These are phyloP conservation scores for Otolemur garnettii DNA, from an alignment of 2,113 vertebrate genomes.

Conservation along the genomic window DNA sequence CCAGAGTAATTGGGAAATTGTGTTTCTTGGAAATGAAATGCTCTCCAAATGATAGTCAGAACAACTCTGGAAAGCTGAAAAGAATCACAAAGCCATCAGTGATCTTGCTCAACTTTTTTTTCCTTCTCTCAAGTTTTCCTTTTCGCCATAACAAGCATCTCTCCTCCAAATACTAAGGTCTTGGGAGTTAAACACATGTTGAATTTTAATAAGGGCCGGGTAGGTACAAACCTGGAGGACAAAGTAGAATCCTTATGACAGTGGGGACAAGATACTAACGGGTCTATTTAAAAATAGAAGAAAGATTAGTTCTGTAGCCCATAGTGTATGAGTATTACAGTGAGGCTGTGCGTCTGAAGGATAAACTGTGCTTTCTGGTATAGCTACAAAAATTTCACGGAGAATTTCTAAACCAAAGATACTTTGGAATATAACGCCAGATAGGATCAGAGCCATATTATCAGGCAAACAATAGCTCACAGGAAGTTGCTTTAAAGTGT, in stretches of 20 bases:
- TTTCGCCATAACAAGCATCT: conserved; percentile 44
- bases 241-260: neutral
- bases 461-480: conserved; percentile 2
- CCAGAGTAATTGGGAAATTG: conserved; percentile 36
- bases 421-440: neutral
- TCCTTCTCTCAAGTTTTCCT: conserved; percentile 52
- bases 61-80: neutral
- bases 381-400: neutral
- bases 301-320: neutral
- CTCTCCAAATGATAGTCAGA: neutral
- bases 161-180: conserved; percentile 14
- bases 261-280: neutral
- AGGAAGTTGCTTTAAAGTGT: neutral
- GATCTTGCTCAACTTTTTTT: neutral
- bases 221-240: neutral
- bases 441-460: conserved; percentile 31
- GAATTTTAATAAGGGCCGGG: conserved; percentile 36
- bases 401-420: conserved; percentile 66
- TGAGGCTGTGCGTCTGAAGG: neutral
- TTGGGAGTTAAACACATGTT: conserved; percentile 15
- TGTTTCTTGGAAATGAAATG: conserved; percentile 50
- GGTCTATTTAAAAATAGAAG: conserved; percentile 45
- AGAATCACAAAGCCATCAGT: neutral
- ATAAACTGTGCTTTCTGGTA: conserved; percentile 48
- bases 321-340: neutral